Conservation (phyloP, 2,888 invertebrate genomes). For the Pheosia gnoma region DNA sequence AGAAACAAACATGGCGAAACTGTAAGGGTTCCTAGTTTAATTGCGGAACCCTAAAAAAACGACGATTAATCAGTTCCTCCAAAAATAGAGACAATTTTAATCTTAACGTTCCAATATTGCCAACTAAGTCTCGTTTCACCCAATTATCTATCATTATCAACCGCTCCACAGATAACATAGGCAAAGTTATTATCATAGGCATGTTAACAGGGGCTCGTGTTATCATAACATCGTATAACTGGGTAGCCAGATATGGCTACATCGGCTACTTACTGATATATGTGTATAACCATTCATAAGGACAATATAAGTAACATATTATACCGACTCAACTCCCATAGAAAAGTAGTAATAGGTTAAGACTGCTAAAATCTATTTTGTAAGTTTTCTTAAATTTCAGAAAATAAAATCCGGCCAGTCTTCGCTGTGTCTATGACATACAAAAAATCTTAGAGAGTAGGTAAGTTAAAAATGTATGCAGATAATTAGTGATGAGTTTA, state of each 20-base stretch:
- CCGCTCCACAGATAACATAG: constrained; percentile 30
- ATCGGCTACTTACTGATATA: constrained; percentile 5
- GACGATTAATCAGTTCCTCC: neutral
- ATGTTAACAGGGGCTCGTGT: constrained; percentile 33
- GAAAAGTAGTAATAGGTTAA: too few relatives aligned
- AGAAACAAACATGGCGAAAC: too few relatives aligned
- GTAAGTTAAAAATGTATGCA: too few relatives aligned
- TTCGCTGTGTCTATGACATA: too few relatives aligned
- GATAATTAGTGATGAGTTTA: too few relatives aligned
- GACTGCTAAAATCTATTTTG: too few relatives aligned
- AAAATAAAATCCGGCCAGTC: too few relatives aligned
- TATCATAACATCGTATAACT: constrained; percentile 29
- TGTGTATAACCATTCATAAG: neutral
- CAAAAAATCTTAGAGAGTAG: too few relatives aligned
- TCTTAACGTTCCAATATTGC: neutral
- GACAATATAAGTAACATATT: neutral
- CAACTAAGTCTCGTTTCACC: constrained; percentile 14
- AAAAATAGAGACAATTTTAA: neutral
- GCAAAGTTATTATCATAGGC: constrained; percentile 32
- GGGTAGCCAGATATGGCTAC: constrained; percentile 14
- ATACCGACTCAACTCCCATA: neutral
- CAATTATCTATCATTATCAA: constrained; percentile 34
- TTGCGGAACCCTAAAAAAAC: too few relatives aligned
- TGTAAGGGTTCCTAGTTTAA: too few relatives aligned
- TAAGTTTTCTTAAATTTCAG: too few relatives aligned